Evolutionary conservation across 2,797 vertebrate genomes (phyloP).

Genomic region (Thalassophryne amazonica): DNA sequence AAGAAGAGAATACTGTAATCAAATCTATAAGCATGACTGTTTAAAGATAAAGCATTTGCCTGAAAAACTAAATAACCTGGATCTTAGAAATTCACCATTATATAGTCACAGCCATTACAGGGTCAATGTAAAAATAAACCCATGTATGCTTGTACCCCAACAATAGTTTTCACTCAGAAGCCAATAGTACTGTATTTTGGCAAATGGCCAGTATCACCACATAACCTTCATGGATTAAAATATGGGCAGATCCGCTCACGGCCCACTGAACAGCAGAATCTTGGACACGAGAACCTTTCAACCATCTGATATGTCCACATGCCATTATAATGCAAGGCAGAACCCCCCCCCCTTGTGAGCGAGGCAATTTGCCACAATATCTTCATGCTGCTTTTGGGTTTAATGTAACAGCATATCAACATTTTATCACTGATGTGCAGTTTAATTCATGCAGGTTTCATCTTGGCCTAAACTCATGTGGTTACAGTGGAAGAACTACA

Average conservation of each 20-base stretch:
- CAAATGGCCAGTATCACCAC: constrained; percentile 40
- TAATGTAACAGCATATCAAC: not conserved
- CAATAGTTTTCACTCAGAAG: constrained; percentile 25
- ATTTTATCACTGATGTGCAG: not conserved
- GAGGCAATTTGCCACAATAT: constrained; percentile 11
- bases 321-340: constrained; percentile 38
- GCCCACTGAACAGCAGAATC: constrained; percentile 60
- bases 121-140: constrained; percentile 15
- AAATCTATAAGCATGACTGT: no score
- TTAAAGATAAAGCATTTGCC: no score
- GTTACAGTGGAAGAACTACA: no score
- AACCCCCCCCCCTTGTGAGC: constrained; percentile 5
- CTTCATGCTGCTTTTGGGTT: not conserved
- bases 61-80: not conserved
- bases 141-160: constrained; percentile 17
- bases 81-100: constrained; percentile 2
- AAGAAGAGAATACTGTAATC: constrained; percentile 1
- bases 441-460: not conserved
- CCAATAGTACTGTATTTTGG: constrained; percentile 55
- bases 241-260: constrained; percentile 47
- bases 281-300: constrained; percentile 55
- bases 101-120: not conserved
- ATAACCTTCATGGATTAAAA: constrained; percentile 64
- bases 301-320: constrained; percentile 72
- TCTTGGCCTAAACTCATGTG: no score